Evolutionary conservation across 2,797 vertebrate genomes (phyloP).

Genomic region (Dipus sagitta): DNA sequence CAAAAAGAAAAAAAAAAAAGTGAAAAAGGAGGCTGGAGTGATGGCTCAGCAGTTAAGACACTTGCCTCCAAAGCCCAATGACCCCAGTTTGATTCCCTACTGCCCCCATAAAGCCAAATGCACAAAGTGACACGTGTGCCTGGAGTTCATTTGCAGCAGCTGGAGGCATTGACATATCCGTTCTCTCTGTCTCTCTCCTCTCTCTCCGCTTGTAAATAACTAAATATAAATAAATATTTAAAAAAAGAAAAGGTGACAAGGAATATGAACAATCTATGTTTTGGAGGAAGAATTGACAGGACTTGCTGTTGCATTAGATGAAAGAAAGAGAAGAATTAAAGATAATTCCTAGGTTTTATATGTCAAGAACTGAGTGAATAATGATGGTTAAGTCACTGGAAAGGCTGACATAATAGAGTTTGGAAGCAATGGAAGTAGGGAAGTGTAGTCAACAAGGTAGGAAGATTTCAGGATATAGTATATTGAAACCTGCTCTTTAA

Average conservation of each 20-base stretch:
- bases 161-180: too few species aligned
- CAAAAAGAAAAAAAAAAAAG: background rate
- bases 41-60: too few species aligned
- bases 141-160: too few species aligned
- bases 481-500: background rate
- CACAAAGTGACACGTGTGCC: too few species aligned
- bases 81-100: too few species aligned
- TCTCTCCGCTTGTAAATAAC: too few species aligned
- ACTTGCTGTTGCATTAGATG: background rate
- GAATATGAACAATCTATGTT: background rate
- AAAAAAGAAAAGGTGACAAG: background rate
- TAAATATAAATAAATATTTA: too few species aligned
- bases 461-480: background rate
- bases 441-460: background rate
- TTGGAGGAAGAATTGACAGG: background rate
- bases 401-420: background rate
- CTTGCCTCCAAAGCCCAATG: too few species aligned
- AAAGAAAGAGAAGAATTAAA: background rate
- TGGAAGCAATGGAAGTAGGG: constrained; percentile 34
- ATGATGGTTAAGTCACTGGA: background rate
- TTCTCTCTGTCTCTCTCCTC: too few species aligned
- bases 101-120: too few species aligned
- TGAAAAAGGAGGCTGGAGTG: too few species aligned
- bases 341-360: constrained; percentile 7
- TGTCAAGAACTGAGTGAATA: background rate